Base-by-base conservation (phyloP, 2,797 vertebrate genomes). In the Dendrocincla fuliginosa region DNA sequence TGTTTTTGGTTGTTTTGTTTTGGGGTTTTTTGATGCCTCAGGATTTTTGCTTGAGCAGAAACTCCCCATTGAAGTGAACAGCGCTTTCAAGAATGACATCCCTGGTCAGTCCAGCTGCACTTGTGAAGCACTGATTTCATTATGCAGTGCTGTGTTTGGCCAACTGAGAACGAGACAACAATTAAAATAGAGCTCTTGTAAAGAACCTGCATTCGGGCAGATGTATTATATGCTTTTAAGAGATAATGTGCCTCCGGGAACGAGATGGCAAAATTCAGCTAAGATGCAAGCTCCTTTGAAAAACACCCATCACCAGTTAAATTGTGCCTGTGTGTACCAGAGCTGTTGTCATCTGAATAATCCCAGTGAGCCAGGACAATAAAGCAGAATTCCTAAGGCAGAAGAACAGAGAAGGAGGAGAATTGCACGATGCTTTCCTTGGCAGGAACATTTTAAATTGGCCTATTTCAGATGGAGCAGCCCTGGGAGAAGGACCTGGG, bases 11-110 rank as follows among this genome's bases (percentile, higher is more conserved):
- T 53, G 52, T 12, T 53, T 53, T 65, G 22, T 46, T 64, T n/a
- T 11, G 20, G 60, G 3, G 11, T n/a, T 46, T 87, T 68, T 60
- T 68, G 44, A 71, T 85, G 76, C 79, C 89, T 91, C 82, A 56
- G 79, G 87, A 91, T 90, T 96, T 91, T 76, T 77, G 50, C 83
- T 68, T 11, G 14, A 96, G 78, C 60, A 91, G 84, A 59, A 95
- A 18, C 22, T 90, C 87, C 69, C 79, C 39, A 2, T 1, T 94
- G 87, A 86, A 78, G 73, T 1, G 55, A 92, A 82, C 52, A 59
- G 47, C 0, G 1, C 79, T 93, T 94, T 92, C 53, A 79, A 42
- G 89, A 41, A 7, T 46, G 73, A 37, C 87, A 75, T 16, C 76
- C 74, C 60, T 59, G 85, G 91, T 91, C 95, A 96, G 91, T 76